Conservation (phyloP, 2,797 vertebrate species). For the Sebastes itinus region DNA sequence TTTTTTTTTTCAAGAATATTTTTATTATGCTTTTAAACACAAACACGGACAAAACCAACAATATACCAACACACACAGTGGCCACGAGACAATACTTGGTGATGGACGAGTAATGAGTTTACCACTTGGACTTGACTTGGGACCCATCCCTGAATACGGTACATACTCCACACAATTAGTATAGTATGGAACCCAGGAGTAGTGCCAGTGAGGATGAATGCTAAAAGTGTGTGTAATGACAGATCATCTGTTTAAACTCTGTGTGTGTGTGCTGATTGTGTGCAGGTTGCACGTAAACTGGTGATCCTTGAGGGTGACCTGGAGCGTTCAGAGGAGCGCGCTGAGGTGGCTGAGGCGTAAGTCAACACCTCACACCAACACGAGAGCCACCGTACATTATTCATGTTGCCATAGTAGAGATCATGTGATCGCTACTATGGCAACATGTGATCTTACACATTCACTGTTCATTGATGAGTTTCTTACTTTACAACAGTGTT, state of each 20-base stretch:
- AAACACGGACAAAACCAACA: too few species aligned
- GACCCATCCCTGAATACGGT: not conserved
- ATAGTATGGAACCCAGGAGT: not conserved
- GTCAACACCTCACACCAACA: slow-evolving; percentile 60
- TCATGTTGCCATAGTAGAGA: slow-evolving; percentile 25
- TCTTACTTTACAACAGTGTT: not conserved
- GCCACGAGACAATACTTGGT: not conserved
- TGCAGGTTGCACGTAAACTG: slow-evolving; percentile 94
- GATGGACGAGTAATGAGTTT: not conserved
- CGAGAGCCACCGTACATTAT: slow-evolving; percentile 26
- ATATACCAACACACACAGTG: too few species aligned
- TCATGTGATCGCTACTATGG: slow-evolving; percentile 13
- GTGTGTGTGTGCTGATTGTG: slow-evolving; percentile 8
- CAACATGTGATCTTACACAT: not conserved
- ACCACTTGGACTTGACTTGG: not conserved
- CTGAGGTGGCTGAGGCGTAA: slow-evolving; percentile 97
- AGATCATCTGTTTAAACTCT: not conserved
- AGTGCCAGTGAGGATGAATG: not conserved
- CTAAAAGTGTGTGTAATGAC: not conserved
- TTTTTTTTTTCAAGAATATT: not conserved
- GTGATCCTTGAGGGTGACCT: slow-evolving; percentile 96
- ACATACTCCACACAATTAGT: not conserved
- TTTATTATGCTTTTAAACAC: too few species aligned
- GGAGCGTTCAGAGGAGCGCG: slow-evolving; percentile 96
- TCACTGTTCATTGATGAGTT: not conserved